These are phyloP conservation scores for Portunus trituberculatus DNA, from an alignment of 1,140 invertebrate genomes.

Conservation along the genomic window DNA sequence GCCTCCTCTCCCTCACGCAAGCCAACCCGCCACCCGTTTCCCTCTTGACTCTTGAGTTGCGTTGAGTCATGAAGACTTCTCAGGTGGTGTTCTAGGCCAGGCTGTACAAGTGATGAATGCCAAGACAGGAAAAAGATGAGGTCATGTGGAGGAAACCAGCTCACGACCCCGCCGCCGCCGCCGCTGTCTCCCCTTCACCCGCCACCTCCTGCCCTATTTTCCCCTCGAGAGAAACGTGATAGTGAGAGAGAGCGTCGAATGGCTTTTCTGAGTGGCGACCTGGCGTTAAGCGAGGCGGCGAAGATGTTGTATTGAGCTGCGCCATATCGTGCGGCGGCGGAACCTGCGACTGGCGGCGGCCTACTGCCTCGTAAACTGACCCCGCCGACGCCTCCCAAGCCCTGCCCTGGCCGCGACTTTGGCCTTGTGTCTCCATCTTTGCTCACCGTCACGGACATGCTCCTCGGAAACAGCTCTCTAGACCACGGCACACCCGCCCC, in stretches of 20 bases:
- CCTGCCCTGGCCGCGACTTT: constrained; percentile 11
- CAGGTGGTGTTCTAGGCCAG: background rate
- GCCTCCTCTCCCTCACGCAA: background rate
- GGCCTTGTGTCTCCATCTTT: background rate
- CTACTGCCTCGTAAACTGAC: constrained; percentile 53
- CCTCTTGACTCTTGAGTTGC: background rate
- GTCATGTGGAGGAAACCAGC: background rate
- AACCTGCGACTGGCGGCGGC: constrained; percentile 53
- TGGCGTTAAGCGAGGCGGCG: constrained; percentile 32
- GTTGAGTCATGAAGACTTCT: background rate
- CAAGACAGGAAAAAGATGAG: background rate
- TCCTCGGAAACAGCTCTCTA: too few relatives aligned
- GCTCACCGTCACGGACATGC: too few relatives aligned
- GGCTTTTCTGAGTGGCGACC: constrained; percentile 33
- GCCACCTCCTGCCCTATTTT: background rate
- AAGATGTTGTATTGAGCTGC: constrained; percentile 54
- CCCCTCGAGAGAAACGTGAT: background rate
- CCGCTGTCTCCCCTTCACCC: background rate
- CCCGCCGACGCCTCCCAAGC: constrained; percentile 23
- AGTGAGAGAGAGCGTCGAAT: background rate
- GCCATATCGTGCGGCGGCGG: constrained; percentile 41
- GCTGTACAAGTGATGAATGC: background rate
- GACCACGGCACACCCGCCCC: background rate
- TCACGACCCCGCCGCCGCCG: background rate
- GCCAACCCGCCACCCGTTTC: background rate